Conservation (phyloP, 2,797 vertebrate genomes). For the Xenops minutus region DNA sequence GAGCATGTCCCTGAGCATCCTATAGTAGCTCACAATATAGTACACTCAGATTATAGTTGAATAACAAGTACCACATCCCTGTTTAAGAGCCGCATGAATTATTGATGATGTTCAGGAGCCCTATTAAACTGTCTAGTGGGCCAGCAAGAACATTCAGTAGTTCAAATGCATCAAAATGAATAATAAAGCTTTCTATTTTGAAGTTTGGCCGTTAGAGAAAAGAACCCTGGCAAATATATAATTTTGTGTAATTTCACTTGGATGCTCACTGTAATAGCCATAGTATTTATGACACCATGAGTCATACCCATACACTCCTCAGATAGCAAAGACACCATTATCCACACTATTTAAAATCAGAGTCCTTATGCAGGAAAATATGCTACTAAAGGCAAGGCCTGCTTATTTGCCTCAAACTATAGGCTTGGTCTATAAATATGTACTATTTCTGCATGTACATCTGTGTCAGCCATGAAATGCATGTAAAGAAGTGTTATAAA, state of each 20-base stretch:
- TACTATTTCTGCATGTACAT: neutral
- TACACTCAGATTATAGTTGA: neutral
- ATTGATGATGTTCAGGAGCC: conserved; percentile 50
- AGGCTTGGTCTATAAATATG: neutral
- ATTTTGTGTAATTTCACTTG: conserved; percentile 69
- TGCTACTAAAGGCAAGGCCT: neutral
- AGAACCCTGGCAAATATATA: conserved; percentile 62
- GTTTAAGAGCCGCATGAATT: neutral
- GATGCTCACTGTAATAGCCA: conserved; percentile 45
- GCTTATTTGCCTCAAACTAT: neutral
- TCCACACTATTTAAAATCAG: conserved; percentile 25
- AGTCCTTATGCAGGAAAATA: neutral
- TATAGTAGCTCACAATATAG: neutral
- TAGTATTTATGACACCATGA: conserved; percentile 69
- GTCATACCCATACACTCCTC: conserved; percentile 48
- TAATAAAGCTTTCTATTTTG: conserved; percentile 61
- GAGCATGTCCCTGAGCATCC: neutral
- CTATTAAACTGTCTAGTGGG: conserved; percentile 57
- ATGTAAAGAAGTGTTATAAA: neutral
- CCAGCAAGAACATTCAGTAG: conserved; percentile 51
- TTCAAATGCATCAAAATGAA: conserved; percentile 44
- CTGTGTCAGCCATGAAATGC: neutral
- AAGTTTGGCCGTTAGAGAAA: conserved; percentile 62
- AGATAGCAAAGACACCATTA: conserved; percentile 54
- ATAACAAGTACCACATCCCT: neutral